phyloP scores from a whole-genome alignment of 2,113 vertebrate species.

The Hirundichthys speculiger region DNA sequence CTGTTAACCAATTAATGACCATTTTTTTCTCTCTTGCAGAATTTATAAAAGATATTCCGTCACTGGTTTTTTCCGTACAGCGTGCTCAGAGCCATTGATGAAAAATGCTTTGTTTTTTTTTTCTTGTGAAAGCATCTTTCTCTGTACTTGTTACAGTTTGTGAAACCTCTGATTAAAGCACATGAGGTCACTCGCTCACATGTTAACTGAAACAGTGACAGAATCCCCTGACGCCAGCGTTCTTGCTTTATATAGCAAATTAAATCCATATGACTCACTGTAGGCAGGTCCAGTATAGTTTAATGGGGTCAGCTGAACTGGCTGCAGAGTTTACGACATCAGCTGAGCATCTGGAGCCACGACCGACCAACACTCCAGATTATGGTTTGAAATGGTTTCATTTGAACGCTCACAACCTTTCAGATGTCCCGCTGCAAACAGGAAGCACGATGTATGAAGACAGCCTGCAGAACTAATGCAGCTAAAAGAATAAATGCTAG shows the following conservation, averaged over 20 bases:
- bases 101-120: not conserved
- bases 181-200: slow-evolving; percentile 1
- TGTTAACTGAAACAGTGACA: slow-evolving; percentile 25
- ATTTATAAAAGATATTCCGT: slow-evolving; percentile 5
- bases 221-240: slow-evolving; percentile 11
- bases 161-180: slow-evolving; percentile 14
- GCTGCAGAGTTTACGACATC: slow-evolving; percentile 46
- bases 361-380: not conserved
- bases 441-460: slow-evolving; percentile 1
- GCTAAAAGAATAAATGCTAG: slow-evolving; percentile 10
- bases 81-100: not conserved
- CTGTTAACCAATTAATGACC: not conserved
- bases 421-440: too few species aligned
- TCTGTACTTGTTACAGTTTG: not conserved
- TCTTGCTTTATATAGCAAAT: slow-evolving; percentile 49
- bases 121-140: not conserved
- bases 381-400: not conserved
- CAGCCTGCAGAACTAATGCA: not conserved
- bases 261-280: slow-evolving; percentile 48
- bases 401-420: not conserved
- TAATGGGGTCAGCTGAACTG: slow-evolving; percentile 34
- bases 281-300: slow-evolving; percentile 16
- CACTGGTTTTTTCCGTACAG: slow-evolving; percentile 1
- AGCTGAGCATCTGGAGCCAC: slow-evolving; percentile 31
- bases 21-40: not conserved